These are phyloP conservation scores for Hylaeus anthracinus DNA, from an alignment of 1,140 invertebrate species.

Conservation along the genomic window DNA sequence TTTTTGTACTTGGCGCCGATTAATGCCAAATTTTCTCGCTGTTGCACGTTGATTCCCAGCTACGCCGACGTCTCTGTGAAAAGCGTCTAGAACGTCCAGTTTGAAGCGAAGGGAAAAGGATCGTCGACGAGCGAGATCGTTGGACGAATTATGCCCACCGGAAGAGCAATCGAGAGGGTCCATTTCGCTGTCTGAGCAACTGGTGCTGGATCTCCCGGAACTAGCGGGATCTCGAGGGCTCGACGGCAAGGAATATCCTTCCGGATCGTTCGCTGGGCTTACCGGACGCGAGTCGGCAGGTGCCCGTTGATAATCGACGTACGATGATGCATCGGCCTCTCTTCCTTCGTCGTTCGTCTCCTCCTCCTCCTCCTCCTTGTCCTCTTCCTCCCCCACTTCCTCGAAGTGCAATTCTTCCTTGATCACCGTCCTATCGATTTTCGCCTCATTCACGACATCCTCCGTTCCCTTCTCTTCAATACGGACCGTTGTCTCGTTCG, in stretches of 20 bases:
- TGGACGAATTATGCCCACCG: conserved; percentile 34
- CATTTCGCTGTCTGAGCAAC: conserved; percentile 74
- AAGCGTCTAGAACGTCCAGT: conserved; percentile 81
- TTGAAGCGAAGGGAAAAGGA: conserved; percentile 82
- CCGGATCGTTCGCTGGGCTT: conserved; percentile 44
- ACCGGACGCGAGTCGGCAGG: conserved; percentile 44
- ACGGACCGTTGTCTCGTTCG: conserved; percentile 45
- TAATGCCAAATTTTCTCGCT: conserved; percentile 84
- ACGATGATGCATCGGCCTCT: conserved; percentile 18
- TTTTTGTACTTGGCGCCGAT: conserved; percentile 85
- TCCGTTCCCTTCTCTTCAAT: conserved; percentile 42
- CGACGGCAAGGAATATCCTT: conserved; percentile 66
- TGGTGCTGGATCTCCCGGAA: conserved; percentile 68
- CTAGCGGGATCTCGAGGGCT: conserved; percentile 69
- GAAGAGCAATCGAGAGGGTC: conserved; percentile 64
- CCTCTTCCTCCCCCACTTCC: conserved; percentile 20
- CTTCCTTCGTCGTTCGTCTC: conserved; percentile 27
- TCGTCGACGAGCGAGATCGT: conserved; percentile 75
- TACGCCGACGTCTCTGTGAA: conserved; percentile 80
- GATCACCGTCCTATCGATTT: conserved; percentile 27
- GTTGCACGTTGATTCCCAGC: conserved; percentile 84
- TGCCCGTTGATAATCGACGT: conserved; percentile 58
- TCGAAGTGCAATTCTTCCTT: conserved; percentile 42
- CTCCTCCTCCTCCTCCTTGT: conserved; percentile 6
- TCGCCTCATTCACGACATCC: conserved; percentile 12